phyloP scores from a whole-genome alignment of 2,113 vertebrate species.

The Sebastes schlegelii region DNA sequence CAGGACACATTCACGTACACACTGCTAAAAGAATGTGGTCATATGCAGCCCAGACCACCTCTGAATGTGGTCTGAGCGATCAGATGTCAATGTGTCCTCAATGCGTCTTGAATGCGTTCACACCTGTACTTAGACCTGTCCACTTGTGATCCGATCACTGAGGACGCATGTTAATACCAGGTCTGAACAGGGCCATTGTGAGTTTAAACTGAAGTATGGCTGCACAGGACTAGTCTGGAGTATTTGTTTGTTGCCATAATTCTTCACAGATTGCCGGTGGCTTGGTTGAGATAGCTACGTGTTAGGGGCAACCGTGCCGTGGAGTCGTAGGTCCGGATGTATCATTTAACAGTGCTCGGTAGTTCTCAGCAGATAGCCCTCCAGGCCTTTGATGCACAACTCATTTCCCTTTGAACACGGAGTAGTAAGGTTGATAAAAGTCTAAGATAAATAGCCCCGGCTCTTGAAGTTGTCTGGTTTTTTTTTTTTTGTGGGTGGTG shows the following conservation, averaged over 20 bases:
- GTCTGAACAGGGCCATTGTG: no score
- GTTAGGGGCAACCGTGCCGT: neutral
- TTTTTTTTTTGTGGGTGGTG: neutral
- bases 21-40: no score
- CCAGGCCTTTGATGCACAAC: constrained; percentile 5
- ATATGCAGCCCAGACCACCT: no score
- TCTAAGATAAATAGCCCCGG: constrained; percentile 7
- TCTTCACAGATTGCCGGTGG: neutral
- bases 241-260: neutral
- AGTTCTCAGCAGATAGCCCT: neutral
- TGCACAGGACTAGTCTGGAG: neutral
- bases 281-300: neutral
- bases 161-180: no score
- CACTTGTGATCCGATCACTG: no score
- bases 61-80: no score
- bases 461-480: neutral
- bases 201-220: neutral
- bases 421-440: constrained; percentile 12
- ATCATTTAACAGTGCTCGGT: neutral
- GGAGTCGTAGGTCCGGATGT: neutral
- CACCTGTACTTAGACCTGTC: no score
- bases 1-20: no score
- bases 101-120: no score
- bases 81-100: no score
- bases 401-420: constrained; percentile 27